A percentile compares a stretch with the other conserved stretches of the same genome.
Evolutionary conservation across 2,113 vertebrate genomes (phyloP).

Genomic region (Crotalus horridus): DNA sequence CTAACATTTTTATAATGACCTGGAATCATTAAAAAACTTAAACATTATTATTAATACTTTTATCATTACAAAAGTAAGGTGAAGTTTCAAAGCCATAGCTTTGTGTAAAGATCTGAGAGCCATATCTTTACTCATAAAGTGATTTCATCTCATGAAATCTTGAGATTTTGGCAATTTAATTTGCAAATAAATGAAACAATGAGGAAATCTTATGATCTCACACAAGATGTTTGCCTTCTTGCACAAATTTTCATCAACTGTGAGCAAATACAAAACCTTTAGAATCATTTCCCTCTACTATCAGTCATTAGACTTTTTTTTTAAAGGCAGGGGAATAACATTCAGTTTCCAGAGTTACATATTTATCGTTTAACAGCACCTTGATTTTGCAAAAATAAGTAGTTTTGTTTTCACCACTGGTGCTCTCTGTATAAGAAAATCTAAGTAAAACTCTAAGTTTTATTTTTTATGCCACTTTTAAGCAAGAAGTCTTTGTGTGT

Average conservation of each 20-base stretch:
- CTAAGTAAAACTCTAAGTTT: background rate
- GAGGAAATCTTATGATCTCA: background rate
- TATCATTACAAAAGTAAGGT: background rate
- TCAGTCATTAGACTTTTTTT: background rate
- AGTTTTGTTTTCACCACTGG: background rate
- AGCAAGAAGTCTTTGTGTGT: background rate
- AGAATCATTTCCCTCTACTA: background rate
- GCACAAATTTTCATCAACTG: background rate
- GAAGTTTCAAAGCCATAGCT: background rate
- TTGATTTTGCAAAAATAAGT: background rate
- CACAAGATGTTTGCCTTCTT: background rate
- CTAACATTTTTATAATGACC: background rate
- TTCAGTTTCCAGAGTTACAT: background rate
- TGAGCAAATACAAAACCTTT: background rate
- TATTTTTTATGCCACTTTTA: background rate
- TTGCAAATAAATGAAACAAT: background rate
- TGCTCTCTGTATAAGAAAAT: background rate
- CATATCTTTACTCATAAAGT: background rate
- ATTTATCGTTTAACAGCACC: conserved; percentile 5
- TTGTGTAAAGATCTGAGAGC: background rate
- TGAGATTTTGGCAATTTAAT: background rate
- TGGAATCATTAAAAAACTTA: background rate
- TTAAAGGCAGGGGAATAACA: background rate
- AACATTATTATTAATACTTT: background rate
- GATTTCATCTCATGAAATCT: background rate